Evolutionary conservation across 2,888 invertebrate genomes (phyloP).

Genomic region (Proisotoma minuta): DNA sequence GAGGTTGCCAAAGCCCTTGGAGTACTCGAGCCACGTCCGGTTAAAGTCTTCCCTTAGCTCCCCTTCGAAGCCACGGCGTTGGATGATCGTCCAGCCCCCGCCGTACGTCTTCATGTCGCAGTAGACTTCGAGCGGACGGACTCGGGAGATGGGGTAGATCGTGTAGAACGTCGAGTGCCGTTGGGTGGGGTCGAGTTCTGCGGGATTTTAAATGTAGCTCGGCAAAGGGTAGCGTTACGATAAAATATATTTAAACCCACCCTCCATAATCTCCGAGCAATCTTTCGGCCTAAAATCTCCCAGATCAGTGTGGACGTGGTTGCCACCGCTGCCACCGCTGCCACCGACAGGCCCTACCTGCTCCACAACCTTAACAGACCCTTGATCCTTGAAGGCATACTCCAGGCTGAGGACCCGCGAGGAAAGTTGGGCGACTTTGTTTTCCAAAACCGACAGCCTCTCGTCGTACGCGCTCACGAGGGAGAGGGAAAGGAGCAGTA

Average conservation of each 20-base stretch:
- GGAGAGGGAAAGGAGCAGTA: too few relatives aligned
- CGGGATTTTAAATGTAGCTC: too few relatives aligned
- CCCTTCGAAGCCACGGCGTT: constrained; percentile 12
- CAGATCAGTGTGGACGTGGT: too few relatives aligned
- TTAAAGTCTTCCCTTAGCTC: constrained; percentile 17
- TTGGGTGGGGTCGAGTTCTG: background rate
- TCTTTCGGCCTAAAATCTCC: constrained; percentile 24
- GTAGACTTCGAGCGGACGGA: constrained; percentile 17
- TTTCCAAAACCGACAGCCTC: background rate
- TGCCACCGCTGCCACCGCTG: background rate
- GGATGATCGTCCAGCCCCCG: constrained; percentile 36
- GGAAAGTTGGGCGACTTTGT: background rate
- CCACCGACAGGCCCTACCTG: background rate
- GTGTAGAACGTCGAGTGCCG: background rate
- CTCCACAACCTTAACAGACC: background rate
- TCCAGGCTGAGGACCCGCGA: background rate
- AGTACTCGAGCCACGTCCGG: constrained; percentile 28
- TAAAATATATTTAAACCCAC: too few relatives aligned
- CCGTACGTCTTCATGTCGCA: constrained; percentile 33
- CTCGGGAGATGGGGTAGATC: background rate
- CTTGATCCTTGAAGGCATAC: background rate
- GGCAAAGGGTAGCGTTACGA: too few relatives aligned
- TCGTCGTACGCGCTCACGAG: too few relatives aligned
- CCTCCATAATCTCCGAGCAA: constrained; percentile 26
- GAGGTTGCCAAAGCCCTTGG: constrained; percentile 26